These are phyloP conservation scores for Drosophila grimshawi DNA, from an alignment of 1,140 invertebrate genomes.

Conservation along the genomic window DNA sequence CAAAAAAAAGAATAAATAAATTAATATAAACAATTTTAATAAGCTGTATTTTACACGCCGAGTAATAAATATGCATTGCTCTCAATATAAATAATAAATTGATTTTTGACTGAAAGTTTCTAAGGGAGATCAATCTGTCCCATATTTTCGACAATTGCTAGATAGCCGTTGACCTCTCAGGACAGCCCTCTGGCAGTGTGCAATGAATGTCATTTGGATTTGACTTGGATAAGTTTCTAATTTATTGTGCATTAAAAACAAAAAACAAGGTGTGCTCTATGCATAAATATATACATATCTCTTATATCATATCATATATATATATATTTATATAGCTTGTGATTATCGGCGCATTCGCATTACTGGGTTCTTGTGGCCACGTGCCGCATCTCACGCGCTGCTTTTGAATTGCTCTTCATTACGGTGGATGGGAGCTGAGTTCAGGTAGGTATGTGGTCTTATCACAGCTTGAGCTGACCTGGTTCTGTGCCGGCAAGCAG, in stretches of 20 bases:
- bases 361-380: too few relatives aligned
- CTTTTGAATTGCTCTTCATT: background rate
- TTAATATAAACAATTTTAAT: conserved; percentile 1
- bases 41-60: too few relatives aligned
- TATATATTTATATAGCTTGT: conserved; percentile 26
- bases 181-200: background rate
- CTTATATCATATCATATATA: background rate
- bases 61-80: too few relatives aligned
- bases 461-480: conserved; percentile 63
- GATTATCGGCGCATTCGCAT: background rate
- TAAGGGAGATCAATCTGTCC: too few relatives aligned
- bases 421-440: background rate
- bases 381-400: too few relatives aligned
- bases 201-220: conserved; percentile 80
- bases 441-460: conserved; percentile 16
- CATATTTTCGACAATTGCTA: too few relatives aligned
- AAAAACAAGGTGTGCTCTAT: conserved; percentile 47
- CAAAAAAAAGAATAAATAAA: conserved; percentile 7
- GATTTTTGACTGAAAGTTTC: too few relatives aligned
- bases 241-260: conserved; percentile 73
- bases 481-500: conserved; percentile 74
- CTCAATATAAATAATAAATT: too few relatives aligned
- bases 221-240: conserved; percentile 77
- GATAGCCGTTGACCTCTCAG: too few relatives aligned
- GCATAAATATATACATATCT: too few relatives aligned